phyloP scores from a whole-genome alignment of 1,140 invertebrate species.

The Apocrypta bakeri region DNA sequence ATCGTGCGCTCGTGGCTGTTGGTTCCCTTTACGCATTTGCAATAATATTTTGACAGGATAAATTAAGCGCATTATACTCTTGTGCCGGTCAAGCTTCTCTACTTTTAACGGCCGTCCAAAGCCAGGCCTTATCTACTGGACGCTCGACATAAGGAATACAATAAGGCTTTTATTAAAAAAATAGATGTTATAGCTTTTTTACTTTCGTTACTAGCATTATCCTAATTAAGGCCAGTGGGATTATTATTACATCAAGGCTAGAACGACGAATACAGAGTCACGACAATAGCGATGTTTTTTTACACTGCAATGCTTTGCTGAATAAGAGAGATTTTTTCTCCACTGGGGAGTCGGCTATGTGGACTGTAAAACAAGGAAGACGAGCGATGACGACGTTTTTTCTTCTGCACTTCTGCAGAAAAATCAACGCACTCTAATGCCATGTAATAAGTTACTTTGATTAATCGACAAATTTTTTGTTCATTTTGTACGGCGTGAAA shows the following conservation, averaged over 20 bases:
- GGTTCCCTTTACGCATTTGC: background rate
- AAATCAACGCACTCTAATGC: background rate
- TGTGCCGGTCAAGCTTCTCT: too few species aligned
- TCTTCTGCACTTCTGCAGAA: background rate
- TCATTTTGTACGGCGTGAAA: background rate
- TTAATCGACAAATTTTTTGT: background rate
- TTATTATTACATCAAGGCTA: background rate
- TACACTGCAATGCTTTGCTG: background rate
- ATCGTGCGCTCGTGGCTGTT: background rate
- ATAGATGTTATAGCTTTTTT: too few species aligned
- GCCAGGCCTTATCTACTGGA: background rate
- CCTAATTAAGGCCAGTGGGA: background rate
- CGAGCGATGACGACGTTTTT: too few species aligned
- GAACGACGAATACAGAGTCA: background rate
- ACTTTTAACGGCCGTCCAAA: background rate
- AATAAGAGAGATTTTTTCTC: background rate
- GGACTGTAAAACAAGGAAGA: background rate
- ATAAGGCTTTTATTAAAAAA: background rate
- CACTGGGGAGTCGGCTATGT: background rate
- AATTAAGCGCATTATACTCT: constrained; percentile 32
- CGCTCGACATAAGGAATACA: background rate
- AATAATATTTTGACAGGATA: constrained; percentile 37
- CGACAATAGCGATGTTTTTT: background rate
- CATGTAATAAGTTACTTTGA: background rate
- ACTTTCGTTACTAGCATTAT: background rate